Conservation (phyloP, 1,140 invertebrate genomes). For the Cherax quadricarinatus region DNA sequence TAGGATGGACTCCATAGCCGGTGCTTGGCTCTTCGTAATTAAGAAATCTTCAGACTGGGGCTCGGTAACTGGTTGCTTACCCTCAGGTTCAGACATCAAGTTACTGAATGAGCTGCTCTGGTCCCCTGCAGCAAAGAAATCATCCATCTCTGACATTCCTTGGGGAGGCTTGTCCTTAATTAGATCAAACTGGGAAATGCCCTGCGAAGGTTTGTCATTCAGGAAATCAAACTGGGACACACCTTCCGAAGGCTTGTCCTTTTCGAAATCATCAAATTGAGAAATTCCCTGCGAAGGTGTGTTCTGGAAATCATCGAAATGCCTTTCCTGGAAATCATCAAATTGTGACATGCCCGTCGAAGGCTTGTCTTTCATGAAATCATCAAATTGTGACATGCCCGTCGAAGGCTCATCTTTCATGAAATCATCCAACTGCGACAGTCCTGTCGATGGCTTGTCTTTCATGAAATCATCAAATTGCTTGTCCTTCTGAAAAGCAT, state of each 20-base stretch:
- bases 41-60: conserved; percentile 16
- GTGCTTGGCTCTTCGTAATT: neutral
- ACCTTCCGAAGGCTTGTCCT: neutral
- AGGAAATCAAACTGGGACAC: no score
- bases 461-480: no score
- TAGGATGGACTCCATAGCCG: neutral
- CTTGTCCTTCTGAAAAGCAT: neutral
- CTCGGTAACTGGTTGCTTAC: conserved; percentile 19
- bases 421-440: no score
- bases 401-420: neutral
- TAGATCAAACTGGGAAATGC: neutral
- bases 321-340: neutral
- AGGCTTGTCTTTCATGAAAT: neutral
- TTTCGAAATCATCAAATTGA: neutral
- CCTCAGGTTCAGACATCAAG: neutral
- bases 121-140: conserved; percentile 3
- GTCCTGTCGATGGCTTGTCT: neutral
- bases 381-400: conserved; percentile 6
- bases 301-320: neutral
- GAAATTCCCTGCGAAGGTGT: no score
- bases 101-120: neutral
- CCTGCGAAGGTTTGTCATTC: no score
- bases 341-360: no score
- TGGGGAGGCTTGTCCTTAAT: neutral
- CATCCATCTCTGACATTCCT: neutral